phyloP scores from a whole-genome alignment of 2,113 vertebrate species.

The Festucalex cinctus region DNA sequence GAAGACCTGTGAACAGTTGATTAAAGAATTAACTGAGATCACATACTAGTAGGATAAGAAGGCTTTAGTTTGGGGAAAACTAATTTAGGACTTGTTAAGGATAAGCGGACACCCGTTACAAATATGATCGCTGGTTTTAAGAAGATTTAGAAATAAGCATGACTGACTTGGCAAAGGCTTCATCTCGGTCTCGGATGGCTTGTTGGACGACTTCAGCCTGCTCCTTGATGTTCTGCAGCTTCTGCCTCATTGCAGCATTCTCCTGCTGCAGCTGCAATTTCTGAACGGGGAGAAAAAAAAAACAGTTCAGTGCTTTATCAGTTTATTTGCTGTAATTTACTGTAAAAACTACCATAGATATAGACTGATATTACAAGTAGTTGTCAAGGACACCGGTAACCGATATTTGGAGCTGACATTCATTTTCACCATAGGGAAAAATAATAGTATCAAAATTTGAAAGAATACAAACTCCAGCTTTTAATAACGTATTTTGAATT shows the following conservation, averaged over 20 bases:
- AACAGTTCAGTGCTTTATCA: background rate
- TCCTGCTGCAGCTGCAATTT: constrained; percentile 56
- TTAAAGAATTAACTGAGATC: background rate
- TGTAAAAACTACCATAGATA: no score
- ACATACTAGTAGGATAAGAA: background rate
- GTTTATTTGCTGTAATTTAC: background rate
- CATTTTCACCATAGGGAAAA: no score
- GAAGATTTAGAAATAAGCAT: background rate
- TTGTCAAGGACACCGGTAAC: no score
- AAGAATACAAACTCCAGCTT: no score
- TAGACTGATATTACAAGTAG: no score
- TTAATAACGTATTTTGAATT: no score
- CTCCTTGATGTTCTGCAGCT: constrained; percentile 35
- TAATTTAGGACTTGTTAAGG: background rate
- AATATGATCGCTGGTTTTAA: background rate
- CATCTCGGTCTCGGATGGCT: constrained; percentile 78
- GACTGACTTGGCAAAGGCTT: constrained; percentile 80
- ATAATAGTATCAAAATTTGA: no score
- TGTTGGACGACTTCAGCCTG: constrained; percentile 59
- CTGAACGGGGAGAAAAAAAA: constrained; percentile 21
- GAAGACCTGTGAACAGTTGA: background rate
- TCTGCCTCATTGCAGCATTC: constrained; percentile 46
- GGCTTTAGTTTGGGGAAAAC: background rate
- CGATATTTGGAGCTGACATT: no score
- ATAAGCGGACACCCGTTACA: background rate